Base-by-base conservation (phyloP, 2,113 vertebrate species). In the Girardinichthys multiradiatus region DNA sequence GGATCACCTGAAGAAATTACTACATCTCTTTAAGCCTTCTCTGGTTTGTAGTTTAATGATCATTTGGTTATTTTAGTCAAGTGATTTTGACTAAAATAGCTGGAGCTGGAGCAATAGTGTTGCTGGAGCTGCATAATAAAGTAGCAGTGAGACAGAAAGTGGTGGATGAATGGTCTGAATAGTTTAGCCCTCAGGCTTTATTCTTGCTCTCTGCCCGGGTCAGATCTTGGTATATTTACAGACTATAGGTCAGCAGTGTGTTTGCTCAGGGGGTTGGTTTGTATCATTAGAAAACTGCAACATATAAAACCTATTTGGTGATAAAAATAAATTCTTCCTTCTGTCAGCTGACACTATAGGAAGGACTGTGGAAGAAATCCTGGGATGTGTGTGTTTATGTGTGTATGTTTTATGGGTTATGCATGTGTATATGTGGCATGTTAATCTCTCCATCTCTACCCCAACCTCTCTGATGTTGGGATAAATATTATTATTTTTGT, bases 171-270 rank as follows among this genome's bases (percentile, higher is more conserved):
- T 68, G 69, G 75, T 86, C 72, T 81, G 86, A 84, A 87, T 85
- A 74, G 70, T 77, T 84, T 24, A 73, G 69, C 79, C 89, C 77
- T 80, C 70, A 57, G 77, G 84, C 89, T 81, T 33, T 74, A 80
- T 80, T 90, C 73, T 76, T 86, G 78, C 70, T 86, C 79, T 65
- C n/a, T 85, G 85, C 76, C 69, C 79, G 17, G 71, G 74, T 74
- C 81, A 74, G 39, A 17, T 89, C 77, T 81, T 79, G 74, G 42
- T 65, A 65, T 57, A 71, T 63, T 74, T 72, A 67, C 64, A 70
- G 67, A 64, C 82, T 68, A 29, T 86, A 86, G 85, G 88, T 83
- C 85, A 83, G 65, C 54, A 59, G 28, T 37, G 35, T 59, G 60
- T 48, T 37, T 48, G 19, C 57, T 11, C 4, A 14, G 42, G 17